Conservation (phyloP, 64 coral and sea anemone species). For the Anthopleura sola region DNA sequence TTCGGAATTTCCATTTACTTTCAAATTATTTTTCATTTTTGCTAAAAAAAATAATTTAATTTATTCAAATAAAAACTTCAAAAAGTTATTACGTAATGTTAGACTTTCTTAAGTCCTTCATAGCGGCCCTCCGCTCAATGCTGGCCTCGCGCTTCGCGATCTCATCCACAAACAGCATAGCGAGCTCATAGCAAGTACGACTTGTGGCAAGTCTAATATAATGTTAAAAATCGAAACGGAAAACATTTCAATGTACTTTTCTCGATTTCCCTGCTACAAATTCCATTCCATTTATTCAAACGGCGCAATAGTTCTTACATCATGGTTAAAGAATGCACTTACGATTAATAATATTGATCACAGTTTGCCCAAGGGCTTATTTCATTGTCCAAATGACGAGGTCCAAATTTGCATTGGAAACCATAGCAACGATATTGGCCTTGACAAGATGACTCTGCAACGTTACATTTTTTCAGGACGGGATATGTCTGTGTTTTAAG, state of each 20-base stretch:
- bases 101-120: too few relatives aligned
- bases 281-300: background rate
- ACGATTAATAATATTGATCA: slow-evolving; percentile 1
- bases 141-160: too few relatives aligned
- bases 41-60: too few relatives aligned
- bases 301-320: background rate
- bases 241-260: background rate
- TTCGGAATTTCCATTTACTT: too few relatives aligned
- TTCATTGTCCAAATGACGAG: background rate
- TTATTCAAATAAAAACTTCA: too few relatives aligned
- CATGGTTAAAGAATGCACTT: slow-evolving; percentile 6
- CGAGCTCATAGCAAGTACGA: too few relatives aligned
- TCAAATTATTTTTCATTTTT: too few relatives aligned
- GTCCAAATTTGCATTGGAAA: background rate
- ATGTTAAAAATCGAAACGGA: background rate
- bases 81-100: too few relatives aligned
- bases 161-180: too few relatives aligned
- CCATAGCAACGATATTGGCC: background rate
- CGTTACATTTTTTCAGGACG: background rate
- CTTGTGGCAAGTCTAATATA: too few relatives aligned
- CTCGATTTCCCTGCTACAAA: background rate
- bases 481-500: background rate
- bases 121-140: too few relatives aligned
- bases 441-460: background rate
- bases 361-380: slow-evolving; percentile 4